Conservation (phyloP, 2,888 invertebrate species). For the Parapristionchus giblindavisi region DNA sequence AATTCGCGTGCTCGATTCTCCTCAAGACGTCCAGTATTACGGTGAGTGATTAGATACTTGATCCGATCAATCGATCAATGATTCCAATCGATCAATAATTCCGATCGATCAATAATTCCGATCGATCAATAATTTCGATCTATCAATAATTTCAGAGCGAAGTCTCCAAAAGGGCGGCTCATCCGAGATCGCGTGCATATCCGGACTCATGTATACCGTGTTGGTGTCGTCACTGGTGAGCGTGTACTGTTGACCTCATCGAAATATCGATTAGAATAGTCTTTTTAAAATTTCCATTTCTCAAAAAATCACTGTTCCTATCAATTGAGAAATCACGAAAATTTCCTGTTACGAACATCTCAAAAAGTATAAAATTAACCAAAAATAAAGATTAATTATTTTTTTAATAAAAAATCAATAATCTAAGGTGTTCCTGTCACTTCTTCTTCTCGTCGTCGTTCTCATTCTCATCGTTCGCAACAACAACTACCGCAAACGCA, state of each 20-base stretch:
- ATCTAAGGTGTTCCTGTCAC: constrained; percentile 15
- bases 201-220: constrained; percentile 28
- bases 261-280: no score
- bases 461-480: constrained; percentile 15
- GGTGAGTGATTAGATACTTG: constrained; percentile 48
- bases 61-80: neutral
- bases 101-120: neutral
- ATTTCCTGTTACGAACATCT: no score
- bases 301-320: no score
- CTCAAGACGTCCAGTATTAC: constrained; percentile 62
- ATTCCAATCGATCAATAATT: no score
- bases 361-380: no score
- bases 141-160: constrained; percentile 11
- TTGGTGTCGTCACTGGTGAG: constrained; percentile 29
- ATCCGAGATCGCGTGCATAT: constrained; percentile 20
- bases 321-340: no score
- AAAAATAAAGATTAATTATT: neutral
- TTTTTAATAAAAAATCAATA: neutral
- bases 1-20: constrained; percentile 63
- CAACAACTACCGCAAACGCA: constrained; percentile 13
- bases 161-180: constrained; percentile 18
- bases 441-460: constrained; percentile 11
- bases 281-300: no score
- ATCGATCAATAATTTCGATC: neutral
- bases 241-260: neutral